These are phyloP conservation scores for Centroberyx gerrardi DNA, from an alignment of 2,797 vertebrate genomes.

Conservation along the genomic window DNA sequence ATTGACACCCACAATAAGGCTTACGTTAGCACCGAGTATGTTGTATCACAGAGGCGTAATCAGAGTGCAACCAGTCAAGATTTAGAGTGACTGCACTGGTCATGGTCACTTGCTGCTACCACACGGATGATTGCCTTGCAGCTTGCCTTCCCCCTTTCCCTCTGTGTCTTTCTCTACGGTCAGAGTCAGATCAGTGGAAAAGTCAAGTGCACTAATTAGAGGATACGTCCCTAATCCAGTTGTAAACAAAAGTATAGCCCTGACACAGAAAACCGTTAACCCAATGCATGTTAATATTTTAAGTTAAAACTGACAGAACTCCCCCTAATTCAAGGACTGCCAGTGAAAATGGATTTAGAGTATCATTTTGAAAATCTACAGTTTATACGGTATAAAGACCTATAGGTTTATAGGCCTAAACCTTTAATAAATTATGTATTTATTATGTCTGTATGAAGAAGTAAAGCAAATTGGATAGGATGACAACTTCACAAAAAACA, in stretches of 20 bases:
- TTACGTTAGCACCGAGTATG: conserved; percentile 10
- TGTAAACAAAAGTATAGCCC: neutral
- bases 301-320: too few species aligned
- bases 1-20: conserved; percentile 17
- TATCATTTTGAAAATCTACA: too few species aligned
- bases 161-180: too few species aligned
- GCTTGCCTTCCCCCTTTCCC: neutral
- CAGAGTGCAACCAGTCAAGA: neutral
- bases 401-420: too few species aligned
- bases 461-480: conserved; percentile 23
- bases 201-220: neutral
- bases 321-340: too few species aligned
- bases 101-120: neutral
- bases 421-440: neutral
- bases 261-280: too few species aligned
- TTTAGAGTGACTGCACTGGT: conserved; percentile 11
- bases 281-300: too few species aligned
- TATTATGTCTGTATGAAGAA: neutral
- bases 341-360: too few species aligned
- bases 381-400: too few species aligned
- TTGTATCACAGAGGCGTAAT: conserved; percentile 27
- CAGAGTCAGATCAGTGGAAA: neutral
- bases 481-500: conserved; percentile 21
- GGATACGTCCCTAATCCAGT: neutral
- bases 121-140: neutral